Conservation (phyloP, 2,113 vertebrate species). For the Sardina pilchardus region DNA sequence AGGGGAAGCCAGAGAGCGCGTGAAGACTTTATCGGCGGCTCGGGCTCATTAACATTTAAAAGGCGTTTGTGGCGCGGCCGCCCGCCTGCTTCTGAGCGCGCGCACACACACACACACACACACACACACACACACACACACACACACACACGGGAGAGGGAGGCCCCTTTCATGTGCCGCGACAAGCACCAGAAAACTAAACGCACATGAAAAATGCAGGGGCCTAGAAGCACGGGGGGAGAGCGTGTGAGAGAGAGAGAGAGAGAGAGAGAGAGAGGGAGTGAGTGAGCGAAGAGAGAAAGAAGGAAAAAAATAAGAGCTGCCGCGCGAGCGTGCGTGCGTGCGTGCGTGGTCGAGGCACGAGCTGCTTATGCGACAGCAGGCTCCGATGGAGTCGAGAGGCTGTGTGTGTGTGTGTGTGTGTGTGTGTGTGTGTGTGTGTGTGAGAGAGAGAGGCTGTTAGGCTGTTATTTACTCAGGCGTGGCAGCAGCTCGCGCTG, state of each 20-base stretch:
- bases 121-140: background rate
- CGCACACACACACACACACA: background rate
- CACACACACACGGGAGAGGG: slow-evolving; percentile 22
- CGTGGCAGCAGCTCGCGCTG: slow-evolving; percentile 25
- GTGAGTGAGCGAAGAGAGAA: background rate
- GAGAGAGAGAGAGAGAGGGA: background rate
- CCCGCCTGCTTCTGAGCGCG: slow-evolving; percentile 14
- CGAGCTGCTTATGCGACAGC: background rate
- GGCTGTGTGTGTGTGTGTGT: too few relatives aligned
- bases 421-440: too few relatives aligned
- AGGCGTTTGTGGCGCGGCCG: slow-evolving; percentile 12
- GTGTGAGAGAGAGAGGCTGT: slow-evolving; percentile 35
- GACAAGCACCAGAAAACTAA: slow-evolving; percentile 32
- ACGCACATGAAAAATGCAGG: slow-evolving; percentile 34
- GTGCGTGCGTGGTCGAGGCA: slow-evolving; percentile 9
- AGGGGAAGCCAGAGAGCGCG: background rate
- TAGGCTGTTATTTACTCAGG: slow-evolving; percentile 34
- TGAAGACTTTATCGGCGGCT: slow-evolving; percentile 32
- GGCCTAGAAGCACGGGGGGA: background rate
- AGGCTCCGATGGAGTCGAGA: slow-evolving; percentile 19
- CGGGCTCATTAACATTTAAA: slow-evolving; percentile 36
- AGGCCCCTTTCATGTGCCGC: slow-evolving; percentile 22
- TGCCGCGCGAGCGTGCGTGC: background rate
- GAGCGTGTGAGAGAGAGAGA: background rate
- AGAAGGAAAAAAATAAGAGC: background rate